Base-by-base conservation (phyloP, 1,140 invertebrate species). In the Lepidurus packardi region DNA sequence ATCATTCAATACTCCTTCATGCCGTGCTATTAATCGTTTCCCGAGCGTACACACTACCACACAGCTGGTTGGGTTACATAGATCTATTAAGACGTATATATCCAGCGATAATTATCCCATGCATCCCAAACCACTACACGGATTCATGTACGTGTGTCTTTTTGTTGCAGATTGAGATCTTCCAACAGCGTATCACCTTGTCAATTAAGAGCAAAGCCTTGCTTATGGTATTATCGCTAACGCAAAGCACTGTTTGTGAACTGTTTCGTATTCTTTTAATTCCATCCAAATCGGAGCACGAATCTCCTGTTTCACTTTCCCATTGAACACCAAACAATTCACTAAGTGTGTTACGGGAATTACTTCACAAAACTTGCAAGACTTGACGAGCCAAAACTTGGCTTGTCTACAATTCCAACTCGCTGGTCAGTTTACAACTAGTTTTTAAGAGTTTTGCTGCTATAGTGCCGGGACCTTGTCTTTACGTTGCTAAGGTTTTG, bases 361-460 rank as follows among this genome's bases (percentile, higher is more conserved):
- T 34, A 34, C 34, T 34, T 34, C 1, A 4, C 34, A 34, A 34
- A 34, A 34, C 34, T 65, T 65, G 16, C n/a, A 65, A 65, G 53
- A 9, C 53, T n/a, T 21, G 8, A 65, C 16, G 53, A 21, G 53
- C 53, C 53, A 65, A 10, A 47, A 47, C 10, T 47, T 47, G 53
- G 16, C 21, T 65, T 65, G 21, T 21, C 53, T 65, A 21, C 53
- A 7, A 21, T 65, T 65, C 53, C 53, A 16, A 65, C 16, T 65
- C 53, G 53, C 53, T 65, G 53, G 53, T 65, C 53, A 65, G 53
- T 65, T 65, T 65, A 65, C 53, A 65, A 65, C 53, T 65, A 65
- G 53, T 65, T 65, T 65, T 9, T 13, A 21, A 65, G 21, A 65
- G n/a, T n/a, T 13, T 65, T 65, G 16, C 6, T 13, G 53, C 21